These are phyloP conservation scores for Antrozous pallidus DNA, from an alignment of 2,797 vertebrate species.

Conservation along the genomic window DNA sequence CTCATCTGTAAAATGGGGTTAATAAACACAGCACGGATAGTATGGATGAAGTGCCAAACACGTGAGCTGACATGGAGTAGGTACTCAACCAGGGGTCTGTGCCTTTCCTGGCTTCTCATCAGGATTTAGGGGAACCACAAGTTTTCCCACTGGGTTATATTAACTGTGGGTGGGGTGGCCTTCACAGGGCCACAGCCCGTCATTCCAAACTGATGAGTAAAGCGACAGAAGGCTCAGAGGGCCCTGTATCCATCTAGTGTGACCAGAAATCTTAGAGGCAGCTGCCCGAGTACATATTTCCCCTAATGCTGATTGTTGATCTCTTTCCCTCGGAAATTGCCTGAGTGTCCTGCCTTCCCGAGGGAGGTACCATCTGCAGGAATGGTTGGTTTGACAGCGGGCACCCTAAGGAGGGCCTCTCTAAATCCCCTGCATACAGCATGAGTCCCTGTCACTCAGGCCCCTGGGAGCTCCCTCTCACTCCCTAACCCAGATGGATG, in stretches of 20 bases:
- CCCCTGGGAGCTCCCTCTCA: constrained; percentile 16
- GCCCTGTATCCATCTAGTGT: not conserved
- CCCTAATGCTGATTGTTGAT: not conserved
- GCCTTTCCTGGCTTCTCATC: not conserved
- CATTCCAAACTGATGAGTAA: not conserved
- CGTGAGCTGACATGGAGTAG: not conserved
- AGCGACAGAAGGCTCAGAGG: not conserved
- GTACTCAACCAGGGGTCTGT: not conserved
- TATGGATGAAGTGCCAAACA: accelerated
- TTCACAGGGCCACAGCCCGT: not conserved
- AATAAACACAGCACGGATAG: not conserved
- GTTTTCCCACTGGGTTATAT: not conserved
- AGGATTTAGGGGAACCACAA: not conserved
- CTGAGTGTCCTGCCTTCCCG: accelerated
- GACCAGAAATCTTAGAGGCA: not conserved
- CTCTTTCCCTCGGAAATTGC: not conserved
- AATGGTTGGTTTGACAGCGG: not conserved
- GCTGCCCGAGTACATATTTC: not conserved
- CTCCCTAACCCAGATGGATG: constrained; percentile 41
- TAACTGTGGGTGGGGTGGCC: not conserved
- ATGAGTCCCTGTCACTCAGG: not conserved
- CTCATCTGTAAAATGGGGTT: not conserved
- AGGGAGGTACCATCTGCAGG: not conserved
- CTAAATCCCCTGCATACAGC: not conserved
- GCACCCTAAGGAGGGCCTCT: not conserved